Percentiles rank a stretch among this genome's conserved stretches.
These are phyloP conservation scores for Hypotaenidia okinawae DNA, from an alignment of 2,797 vertebrate species.

Conservation along the genomic window DNA sequence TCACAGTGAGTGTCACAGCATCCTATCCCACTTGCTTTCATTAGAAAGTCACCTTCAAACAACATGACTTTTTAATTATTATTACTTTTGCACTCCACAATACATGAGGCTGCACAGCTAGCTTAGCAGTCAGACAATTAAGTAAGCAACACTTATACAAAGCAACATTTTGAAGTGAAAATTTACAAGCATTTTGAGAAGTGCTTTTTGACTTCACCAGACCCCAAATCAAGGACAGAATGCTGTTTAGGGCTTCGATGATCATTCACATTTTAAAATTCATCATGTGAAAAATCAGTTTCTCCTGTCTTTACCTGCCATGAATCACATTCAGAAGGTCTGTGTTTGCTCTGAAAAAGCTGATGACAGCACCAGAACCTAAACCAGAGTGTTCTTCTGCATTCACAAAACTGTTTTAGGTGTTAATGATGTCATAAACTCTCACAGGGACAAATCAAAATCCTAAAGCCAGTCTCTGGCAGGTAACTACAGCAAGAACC, in stretches of 20 bases:
- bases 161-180: neutral
- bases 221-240: constrained; percentile 7
- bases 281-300: constrained; percentile 17
- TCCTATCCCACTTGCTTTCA: neutral
- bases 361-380: constrained; percentile 52
- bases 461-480: neutral
- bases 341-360: constrained; percentile 42
- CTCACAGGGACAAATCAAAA: constrained; percentile 20
- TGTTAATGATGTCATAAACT: constrained; percentile 56
- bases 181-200: neutral
- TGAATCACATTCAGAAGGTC: constrained; percentile 33
- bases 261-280: constrained; percentile 9
- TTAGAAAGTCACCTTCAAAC: neutral
- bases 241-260: neutral
- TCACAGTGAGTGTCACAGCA: neutral
- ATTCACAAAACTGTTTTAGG: constrained; percentile 19
- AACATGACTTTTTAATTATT: neutral
- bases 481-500: constrained; percentile 33
- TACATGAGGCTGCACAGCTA: neutral
- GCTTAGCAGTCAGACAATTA: neutral
- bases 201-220: neutral
- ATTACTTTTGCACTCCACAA: neutral
- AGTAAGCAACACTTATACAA: neutral
- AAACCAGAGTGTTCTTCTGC: constrained; percentile 17
- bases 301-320: constrained; percentile 49